phyloP scores from a whole-genome alignment of 1,140 invertebrate genomes.

The Drosophila burlai region DNA sequence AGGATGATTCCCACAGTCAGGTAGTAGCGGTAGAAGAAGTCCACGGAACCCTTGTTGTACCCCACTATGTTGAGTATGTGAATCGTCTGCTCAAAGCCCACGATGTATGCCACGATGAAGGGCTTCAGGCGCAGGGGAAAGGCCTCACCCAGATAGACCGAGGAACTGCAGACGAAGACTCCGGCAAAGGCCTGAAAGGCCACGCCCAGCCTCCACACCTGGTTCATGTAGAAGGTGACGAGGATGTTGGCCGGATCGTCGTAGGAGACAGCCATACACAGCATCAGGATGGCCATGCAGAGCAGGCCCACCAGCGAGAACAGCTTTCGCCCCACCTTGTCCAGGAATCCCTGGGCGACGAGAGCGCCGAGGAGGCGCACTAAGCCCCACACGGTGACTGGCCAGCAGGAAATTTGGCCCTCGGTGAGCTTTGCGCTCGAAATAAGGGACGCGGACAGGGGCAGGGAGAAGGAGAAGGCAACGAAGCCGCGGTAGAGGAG shows the following conservation, averaged over 20 bases:
- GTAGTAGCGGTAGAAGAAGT: constrained; percentile 52
- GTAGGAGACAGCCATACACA: constrained; percentile 65
- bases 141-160: constrained; percentile 67
- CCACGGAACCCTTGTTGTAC: constrained; percentile 4
- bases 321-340: constrained; percentile 61
- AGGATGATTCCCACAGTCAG: constrained; percentile 61
- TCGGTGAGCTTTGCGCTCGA: constrained; percentile 24
- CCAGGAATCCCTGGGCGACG: constrained; percentile 30
- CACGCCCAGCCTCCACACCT: constrained; percentile 54
- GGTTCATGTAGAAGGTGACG: constrained; percentile 40
- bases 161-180: constrained; percentile 31
- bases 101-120: constrained; percentile 48
- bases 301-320: constrained; percentile 48
- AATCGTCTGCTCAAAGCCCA: constrained; percentile 56
- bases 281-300: constrained; percentile 60
- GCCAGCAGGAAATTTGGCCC: constrained; percentile 48
- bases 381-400: constrained; percentile 49
- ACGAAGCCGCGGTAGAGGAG: constrained; percentile 61
- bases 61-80: constrained; percentile 66
- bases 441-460: constrained; percentile 55
- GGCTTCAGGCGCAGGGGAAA: constrained; percentile 66
- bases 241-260: constrained; percentile 5
- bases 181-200: constrained; percentile 67
- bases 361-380: constrained; percentile 59
- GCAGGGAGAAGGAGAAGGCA: constrained; percentile 67